A percentile compares a stretch with the other conserved stretches of the same genome.
These are phyloP conservation scores for Hydraecia micacea DNA, from an alignment of 2,888 invertebrate genomes.

Conservation along the genomic window DNA sequence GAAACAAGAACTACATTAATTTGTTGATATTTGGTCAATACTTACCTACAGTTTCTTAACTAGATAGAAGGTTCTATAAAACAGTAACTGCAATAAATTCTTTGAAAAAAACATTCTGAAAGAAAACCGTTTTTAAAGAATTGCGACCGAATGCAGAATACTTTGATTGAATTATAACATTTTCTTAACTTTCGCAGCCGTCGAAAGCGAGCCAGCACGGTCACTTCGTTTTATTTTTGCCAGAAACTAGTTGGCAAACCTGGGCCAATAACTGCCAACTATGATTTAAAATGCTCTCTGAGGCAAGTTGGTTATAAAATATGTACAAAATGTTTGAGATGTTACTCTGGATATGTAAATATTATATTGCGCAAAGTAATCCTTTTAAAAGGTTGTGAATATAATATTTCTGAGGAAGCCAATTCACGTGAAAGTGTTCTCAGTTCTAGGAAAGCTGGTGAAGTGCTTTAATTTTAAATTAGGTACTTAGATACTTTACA, in stretches of 20 bases:
- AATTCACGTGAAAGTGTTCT: constrained; percentile 28
- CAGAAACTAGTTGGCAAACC: constrained; percentile 47
- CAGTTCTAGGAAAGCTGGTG: not conserved
- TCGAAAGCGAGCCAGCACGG: constrained; percentile 36
- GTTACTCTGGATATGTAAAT: constrained; percentile 49
- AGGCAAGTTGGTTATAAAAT: constrained; percentile 43
- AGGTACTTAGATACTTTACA: not conserved
- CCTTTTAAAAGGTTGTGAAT: constrained; percentile 56
- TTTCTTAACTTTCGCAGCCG: constrained; percentile 44
- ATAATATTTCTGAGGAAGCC: constrained; percentile 33
- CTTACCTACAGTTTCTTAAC: not conserved
- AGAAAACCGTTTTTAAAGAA: constrained; percentile 32
- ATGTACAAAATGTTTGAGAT: constrained; percentile 57
- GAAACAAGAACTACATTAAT: not conserved
- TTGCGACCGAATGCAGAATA: constrained; percentile 39
- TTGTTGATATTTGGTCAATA: not conserved
- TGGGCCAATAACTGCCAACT: constrained; percentile 60
- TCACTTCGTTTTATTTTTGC: constrained; percentile 51
- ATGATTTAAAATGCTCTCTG: constrained; percentile 60
- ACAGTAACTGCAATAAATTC: not conserved
- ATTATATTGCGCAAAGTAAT: constrained; percentile 50
- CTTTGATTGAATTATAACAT: constrained; percentile 53
- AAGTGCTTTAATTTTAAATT: constrained; percentile 17
- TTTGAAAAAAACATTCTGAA: constrained; percentile 11
- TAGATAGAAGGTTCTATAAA: not conserved